Percentiles rank a stretch among this genome's conserved stretches.
Evolutionary conservation across 2,888 invertebrate species (phyloP).

Genomic region (Heteropelma amictum): DNA sequence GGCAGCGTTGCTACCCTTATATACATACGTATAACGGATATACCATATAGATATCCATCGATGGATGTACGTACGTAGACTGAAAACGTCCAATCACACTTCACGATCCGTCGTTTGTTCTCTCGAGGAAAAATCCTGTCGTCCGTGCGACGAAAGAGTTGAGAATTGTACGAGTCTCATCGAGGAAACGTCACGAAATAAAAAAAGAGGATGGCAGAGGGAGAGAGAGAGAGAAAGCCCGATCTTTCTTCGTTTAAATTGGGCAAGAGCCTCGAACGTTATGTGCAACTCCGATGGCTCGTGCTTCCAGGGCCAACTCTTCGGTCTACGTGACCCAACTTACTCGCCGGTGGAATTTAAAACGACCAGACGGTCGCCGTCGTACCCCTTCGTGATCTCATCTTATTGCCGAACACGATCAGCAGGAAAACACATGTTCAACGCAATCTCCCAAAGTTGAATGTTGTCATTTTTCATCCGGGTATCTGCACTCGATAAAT

Average conservation of each 20-base stretch:
- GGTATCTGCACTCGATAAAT: neutral
- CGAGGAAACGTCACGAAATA: conserved; percentile 27
- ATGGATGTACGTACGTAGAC: neutral
- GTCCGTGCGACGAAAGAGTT: neutral
- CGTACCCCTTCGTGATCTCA: conserved; percentile 34
- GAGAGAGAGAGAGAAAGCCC: conserved; percentile 8
- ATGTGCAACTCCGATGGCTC: conserved; percentile 25
- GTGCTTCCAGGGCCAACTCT: conserved; percentile 6
- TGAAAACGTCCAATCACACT: conserved; percentile 27
- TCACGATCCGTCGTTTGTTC: conserved; percentile 26
- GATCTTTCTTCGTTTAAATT: conserved; percentile 37
- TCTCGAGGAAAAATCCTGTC: conserved; percentile 16
- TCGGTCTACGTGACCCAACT: conserved; percentile 38
- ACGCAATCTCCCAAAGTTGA: conserved; percentile 2
- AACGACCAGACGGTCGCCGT: conserved; percentile 25
- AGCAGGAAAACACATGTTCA: conserved; percentile 6
- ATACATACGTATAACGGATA: too few relatives aligned
- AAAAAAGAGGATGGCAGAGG: too few relatives aligned
- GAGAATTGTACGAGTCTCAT: conserved; percentile 2
- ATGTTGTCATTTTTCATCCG: conserved; percentile 32
- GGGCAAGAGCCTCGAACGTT: conserved; percentile 27
- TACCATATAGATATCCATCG: neutral
- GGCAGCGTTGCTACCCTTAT: too few relatives aligned
- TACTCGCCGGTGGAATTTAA: conserved; percentile 37
- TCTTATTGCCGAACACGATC: conserved; percentile 25